phyloP scores from a whole-genome alignment of 2,797 vertebrate genomes.

The Melanogrammus aeglefinus region DNA sequence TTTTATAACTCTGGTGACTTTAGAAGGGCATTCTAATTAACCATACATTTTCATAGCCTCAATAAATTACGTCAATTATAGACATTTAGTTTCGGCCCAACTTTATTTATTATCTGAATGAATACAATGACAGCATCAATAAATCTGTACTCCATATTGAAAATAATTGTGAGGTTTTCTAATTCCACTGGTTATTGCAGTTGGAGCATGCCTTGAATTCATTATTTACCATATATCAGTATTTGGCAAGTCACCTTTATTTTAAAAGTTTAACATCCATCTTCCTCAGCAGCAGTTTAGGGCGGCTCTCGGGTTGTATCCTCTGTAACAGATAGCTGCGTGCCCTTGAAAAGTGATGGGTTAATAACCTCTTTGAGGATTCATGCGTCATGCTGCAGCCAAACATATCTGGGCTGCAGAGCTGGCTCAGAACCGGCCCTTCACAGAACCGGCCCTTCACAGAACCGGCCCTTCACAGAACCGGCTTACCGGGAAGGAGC shows the following conservation, averaged over 20 bases:
- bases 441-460: constrained; percentile 30
- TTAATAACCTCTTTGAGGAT: background rate
- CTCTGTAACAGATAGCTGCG: background rate
- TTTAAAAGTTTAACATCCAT: background rate
- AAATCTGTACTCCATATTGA: background rate
- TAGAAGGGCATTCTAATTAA: too few relatives aligned
- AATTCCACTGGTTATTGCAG: background rate
- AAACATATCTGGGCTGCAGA: constrained; percentile 49
- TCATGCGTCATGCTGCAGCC: constrained; percentile 11
- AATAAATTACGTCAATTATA: background rate
- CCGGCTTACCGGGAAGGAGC: constrained; percentile 10
- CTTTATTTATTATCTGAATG: background rate
- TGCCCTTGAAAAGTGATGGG: background rate
- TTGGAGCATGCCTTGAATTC: background rate
- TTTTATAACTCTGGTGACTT: too few relatives aligned
- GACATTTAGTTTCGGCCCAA: background rate
- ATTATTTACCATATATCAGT: background rate
- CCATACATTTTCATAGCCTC: too few relatives aligned
- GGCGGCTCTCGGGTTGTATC: background rate
- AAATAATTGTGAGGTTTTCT: background rate
- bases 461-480: constrained; percentile 27
- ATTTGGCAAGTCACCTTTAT: background rate
- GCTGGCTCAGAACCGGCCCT: constrained; percentile 15
- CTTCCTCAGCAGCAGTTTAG: background rate
- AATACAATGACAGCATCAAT: background rate